Evolutionary conservation across 2,113 vertebrate species (phyloP).

Genomic region (Cryptotis parvus): DNA sequence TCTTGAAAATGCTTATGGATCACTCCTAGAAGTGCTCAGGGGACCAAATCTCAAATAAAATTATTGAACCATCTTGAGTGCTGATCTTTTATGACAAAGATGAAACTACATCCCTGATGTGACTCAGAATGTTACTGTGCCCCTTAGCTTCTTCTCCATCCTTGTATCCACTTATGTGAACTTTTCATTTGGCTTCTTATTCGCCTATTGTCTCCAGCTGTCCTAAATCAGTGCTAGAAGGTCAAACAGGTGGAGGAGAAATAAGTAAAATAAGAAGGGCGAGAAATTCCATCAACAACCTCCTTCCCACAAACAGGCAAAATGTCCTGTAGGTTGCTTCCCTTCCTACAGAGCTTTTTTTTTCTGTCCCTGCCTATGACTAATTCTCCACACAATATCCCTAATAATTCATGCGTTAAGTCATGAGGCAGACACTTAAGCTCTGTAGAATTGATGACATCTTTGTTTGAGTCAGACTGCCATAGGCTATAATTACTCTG

Average conservation of each 20-base stretch:
- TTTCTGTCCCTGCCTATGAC: constrained; percentile 36
- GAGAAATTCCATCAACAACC: neutral
- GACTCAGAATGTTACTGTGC: too few species aligned
- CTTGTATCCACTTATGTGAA: neutral
- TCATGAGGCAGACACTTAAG: neutral
- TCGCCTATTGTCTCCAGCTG: neutral
- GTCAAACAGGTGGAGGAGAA: neutral
- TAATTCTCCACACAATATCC: constrained; percentile 39
- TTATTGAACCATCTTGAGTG: neutral
- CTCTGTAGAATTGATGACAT: constrained; percentile 21
- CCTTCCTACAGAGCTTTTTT: neutral
- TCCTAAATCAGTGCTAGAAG: neutral
- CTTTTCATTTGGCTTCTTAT: neutral
- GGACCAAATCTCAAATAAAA: neutral
- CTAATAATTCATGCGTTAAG: constrained; percentile 10
- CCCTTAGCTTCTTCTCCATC: neutral
- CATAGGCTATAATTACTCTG: constrained; percentile 68
- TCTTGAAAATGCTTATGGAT: too few species aligned
- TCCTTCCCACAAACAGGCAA: neutral
- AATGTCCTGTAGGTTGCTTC: too few species aligned
- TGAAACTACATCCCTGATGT: accelerated
- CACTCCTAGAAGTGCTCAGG: too few species aligned
- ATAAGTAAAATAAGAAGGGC: neutral
- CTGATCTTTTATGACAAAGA: neutral
- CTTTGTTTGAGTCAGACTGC: constrained; percentile 57